Base-by-base conservation (phyloP, 2,888 invertebrate genomes). In the Volucella inanis region DNA sequence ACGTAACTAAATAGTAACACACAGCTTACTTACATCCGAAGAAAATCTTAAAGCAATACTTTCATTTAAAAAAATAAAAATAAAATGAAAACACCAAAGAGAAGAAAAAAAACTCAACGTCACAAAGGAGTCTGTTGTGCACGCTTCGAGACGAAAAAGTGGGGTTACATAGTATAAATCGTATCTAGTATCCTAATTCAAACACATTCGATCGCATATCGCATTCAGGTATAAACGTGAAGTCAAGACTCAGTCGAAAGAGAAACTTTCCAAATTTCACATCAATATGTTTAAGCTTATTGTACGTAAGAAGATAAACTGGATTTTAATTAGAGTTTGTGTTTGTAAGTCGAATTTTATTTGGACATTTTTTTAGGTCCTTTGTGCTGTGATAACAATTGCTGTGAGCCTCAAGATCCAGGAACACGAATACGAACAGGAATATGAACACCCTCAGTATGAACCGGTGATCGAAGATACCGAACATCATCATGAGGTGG, bases 401-500 rank as follows among this genome's bases (percentile, higher is more conserved):
- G 74, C 78, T 43, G 78, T 74, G 2, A 50, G 67, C 43, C 49
- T 57, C 15, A 87, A 76, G 12, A 80, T 86, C 39, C 82, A 87
- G 8, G 85, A 83, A 9, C 88, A 90, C 62, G 89, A 89, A 59
- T 80, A 80, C 11, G 72, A 72, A 0, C 80, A 82, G 57, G 81
- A 86, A 50, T 74, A 86, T 38, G 89, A 89, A 12, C 72, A 82
- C 39, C 87, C 68, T 39, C 92, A 92, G 82, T 93, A 89, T 45
- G 91, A 91, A 77, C 72, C 67, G 45, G 12, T 50, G 9, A 67
- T 92, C 9, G 93, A 93, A 6, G 94, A 94, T 80, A 91, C 92
- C 14, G 92, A 92, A 79, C 93, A 94, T 88, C 94, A 94, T 87
- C 94, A 94, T 80, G 93, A 94, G 85, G 92, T 94, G 43, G 94